Evolutionary conservation across 2,888 invertebrate species (phyloP).

Genomic region (Mylabris sibirica): DNA sequence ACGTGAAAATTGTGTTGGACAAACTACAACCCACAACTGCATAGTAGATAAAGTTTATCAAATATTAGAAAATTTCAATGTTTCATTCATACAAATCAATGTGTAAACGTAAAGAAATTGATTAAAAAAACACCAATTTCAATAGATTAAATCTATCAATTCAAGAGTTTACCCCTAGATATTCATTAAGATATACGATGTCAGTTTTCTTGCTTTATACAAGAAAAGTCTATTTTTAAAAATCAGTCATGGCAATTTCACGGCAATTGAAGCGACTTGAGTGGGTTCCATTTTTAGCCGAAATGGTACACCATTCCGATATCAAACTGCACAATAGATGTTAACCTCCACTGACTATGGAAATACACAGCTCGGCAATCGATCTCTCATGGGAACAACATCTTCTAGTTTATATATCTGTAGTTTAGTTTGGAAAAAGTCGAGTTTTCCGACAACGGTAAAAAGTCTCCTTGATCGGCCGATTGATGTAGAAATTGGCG

Average conservation of each 20-base stretch:
- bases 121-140: not conserved
- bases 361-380: constrained; percentile 53
- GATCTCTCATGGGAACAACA: constrained; percentile 58
- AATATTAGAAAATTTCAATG: too few species aligned
- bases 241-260: constrained; percentile 15
- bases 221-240: not conserved
- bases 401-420: constrained; percentile 47
- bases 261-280: constrained; percentile 26
- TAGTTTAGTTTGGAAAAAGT: constrained; percentile 48
- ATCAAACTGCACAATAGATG: constrained; percentile 54
- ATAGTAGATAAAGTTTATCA: too few species aligned
- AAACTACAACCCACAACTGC: not conserved
- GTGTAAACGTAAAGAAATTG: not conserved
- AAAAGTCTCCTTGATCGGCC: constrained; percentile 54
- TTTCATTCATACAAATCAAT: too few species aligned
- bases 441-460: constrained; percentile 51
- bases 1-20: constrained; percentile 21
- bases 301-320: constrained; percentile 44
- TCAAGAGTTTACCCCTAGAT: too few species aligned
- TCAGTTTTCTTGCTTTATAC: not conserved
- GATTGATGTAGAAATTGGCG: constrained; percentile 59
- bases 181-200: not conserved
- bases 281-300: constrained; percentile 35
- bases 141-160: not conserved
- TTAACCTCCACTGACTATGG: constrained; percentile 53